Base-by-base conservation (phyloP, 2,797 vertebrate species). In the Ibycter americanus region DNA sequence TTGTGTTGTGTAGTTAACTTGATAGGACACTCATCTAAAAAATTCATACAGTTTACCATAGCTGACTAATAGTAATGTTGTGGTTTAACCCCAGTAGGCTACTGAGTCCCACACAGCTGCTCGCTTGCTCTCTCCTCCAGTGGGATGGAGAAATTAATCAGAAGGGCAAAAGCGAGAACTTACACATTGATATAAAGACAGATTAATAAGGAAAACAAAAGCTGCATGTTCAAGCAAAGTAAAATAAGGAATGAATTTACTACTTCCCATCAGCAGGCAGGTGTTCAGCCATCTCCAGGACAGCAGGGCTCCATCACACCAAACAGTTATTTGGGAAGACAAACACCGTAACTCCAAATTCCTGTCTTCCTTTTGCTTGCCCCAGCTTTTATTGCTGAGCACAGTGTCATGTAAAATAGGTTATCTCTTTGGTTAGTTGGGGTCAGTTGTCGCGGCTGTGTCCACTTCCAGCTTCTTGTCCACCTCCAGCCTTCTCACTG, bases 401-500 rank as follows among this genome's bases (percentile, higher is more conserved):
- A 26, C 5, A 10, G 19, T 31, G 14, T 58, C 11, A 11, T 8
- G 3, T 66, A 52, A 10, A 17, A 17, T 34, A 11, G n/a, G 4
- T 7, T 5, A 42, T 27, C 9, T 2, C 13, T 65, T 46, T 44
- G 62, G n/a, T 56, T 47, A 29, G 46, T 17, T 61, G 22, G 15
- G 22, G 15, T 47, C 55, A 74, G 83, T n/a, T 84, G 21, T 44
- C 27, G 15, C 4, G 7, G 51, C 55, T 62, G 40, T 49, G 47
- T 54, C 55, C 14, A 7, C 29, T 38, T 31, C 8, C 12, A 19
- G 4, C 26, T 51, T 19, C 67, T n/a, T 62, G 23, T 18, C 26
- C 11, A 23, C 15, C n/a, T 12, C 7, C 20, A 27, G 19, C 16
- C 31, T 15, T 0, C 26, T 54, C 4, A 1, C 23, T 21, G 36